Conservation (phyloP, 2,113 vertebrate genomes). For the Xyrauchen texanus region DNA sequence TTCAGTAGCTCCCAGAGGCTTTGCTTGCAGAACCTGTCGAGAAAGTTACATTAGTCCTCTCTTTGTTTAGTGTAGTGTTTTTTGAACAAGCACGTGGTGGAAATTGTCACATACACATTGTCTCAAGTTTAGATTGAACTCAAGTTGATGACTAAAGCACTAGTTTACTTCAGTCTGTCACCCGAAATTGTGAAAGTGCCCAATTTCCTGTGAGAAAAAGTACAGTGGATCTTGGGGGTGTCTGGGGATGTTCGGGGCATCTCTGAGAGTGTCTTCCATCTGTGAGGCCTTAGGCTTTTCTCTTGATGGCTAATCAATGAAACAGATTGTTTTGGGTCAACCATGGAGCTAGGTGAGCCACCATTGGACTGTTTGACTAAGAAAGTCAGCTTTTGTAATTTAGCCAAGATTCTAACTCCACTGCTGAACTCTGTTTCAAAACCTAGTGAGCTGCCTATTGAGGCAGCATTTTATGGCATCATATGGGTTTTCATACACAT, state of each 20-base stretch:
- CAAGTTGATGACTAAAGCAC: too few species aligned
- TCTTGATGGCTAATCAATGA: constrained; percentile 1
- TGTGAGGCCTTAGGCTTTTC: not conserved
- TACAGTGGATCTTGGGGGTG: too few species aligned
- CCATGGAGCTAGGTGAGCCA: constrained; percentile 13
- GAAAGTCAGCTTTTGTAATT: constrained; percentile 28
- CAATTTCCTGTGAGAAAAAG: too few species aligned
- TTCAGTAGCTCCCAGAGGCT: constrained; percentile 2
- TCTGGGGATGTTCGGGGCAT: too few species aligned
- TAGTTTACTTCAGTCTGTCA: too few species aligned
- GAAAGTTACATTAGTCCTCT: not conserved
- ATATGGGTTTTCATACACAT: too few species aligned
- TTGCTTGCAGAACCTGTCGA: constrained; percentile 12
- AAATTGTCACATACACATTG: too few species aligned
- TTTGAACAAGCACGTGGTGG: not conserved
- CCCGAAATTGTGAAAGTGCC: too few species aligned
- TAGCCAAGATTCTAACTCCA: not conserved
- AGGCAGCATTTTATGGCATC: too few species aligned
- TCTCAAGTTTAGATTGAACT: too few species aligned
- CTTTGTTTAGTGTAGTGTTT: constrained; percentile 13
- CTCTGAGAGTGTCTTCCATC: not conserved
- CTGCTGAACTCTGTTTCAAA: too few species aligned
- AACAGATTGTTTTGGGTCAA: constrained; percentile 8
- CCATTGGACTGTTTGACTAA: not conserved
- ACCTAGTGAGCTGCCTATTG: too few species aligned